phyloP scores from a whole-genome alignment of 2,888 invertebrate species.

The Hylaea fasciaria region DNA sequence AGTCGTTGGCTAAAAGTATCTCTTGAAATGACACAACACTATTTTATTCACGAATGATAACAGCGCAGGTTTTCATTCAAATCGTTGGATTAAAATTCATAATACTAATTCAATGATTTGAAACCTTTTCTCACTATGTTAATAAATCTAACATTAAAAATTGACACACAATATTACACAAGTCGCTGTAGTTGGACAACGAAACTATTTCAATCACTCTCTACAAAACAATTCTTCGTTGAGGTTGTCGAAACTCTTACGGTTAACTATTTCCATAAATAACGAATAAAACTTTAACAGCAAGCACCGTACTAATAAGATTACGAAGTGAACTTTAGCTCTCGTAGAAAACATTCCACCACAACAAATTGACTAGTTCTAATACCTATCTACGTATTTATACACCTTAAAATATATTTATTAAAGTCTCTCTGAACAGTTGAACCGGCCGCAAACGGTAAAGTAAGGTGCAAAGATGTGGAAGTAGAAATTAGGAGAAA shows the following conservation, averaged over 20 bases:
- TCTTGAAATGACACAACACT: slow-evolving; percentile 55
- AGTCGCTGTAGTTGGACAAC: slow-evolving; percentile 54
- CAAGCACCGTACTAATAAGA: slow-evolving; percentile 80
- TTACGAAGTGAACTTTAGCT: slow-evolving; percentile 74
- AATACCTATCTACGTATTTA: slow-evolving; percentile 76
- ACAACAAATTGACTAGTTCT: slow-evolving; percentile 84
- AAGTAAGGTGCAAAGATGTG: slow-evolving; percentile 53
- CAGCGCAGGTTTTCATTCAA: slow-evolving; percentile 57
- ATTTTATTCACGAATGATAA: slow-evolving; percentile 54
- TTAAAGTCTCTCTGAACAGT: slow-evolving; percentile 75
- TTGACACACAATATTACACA: slow-evolving; percentile 55
- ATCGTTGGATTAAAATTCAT: slow-evolving; percentile 62
- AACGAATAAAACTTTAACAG: slow-evolving; percentile 75
- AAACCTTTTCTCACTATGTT: slow-evolving; percentile 67
- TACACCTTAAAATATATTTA: slow-evolving; percentile 66
- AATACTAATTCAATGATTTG: slow-evolving; percentile 73
- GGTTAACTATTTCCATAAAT: slow-evolving; percentile 57
- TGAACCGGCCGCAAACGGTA: slow-evolving; percentile 80
- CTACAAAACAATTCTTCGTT: slow-evolving; percentile 69
- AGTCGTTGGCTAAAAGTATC: slow-evolving; percentile 71
- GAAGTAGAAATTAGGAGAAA: slow-evolving; percentile 55
- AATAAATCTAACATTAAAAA: slow-evolving; percentile 58
- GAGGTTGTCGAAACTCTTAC: slow-evolving; percentile 67
- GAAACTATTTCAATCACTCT: slow-evolving; percentile 53
- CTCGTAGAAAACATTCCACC: slow-evolving; percentile 80